phyloP scores from a whole-genome alignment of 2,113 vertebrate genomes.

The Mormyrus lacerda region DNA sequence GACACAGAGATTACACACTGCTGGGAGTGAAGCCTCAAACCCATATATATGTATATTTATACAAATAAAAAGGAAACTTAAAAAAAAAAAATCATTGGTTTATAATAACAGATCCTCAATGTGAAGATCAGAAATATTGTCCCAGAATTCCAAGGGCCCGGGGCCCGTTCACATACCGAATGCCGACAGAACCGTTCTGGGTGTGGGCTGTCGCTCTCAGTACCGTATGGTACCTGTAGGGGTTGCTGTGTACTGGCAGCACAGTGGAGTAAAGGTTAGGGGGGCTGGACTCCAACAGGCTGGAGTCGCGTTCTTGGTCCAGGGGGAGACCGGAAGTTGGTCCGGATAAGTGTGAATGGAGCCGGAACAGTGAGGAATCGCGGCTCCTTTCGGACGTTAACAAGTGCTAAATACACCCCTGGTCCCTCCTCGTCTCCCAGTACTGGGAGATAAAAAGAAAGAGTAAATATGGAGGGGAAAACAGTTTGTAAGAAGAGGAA shows the following conservation, averaged over 20 bases:
- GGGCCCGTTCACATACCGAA: neutral
- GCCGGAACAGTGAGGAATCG: neutral
- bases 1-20: constrained; percentile 19
- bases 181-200: neutral
- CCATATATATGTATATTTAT: constrained; percentile 22
- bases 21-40: constrained; percentile 16
- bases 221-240: neutral
- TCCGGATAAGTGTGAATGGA: neutral
- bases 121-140: constrained; percentile 14
- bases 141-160: constrained; percentile 8
- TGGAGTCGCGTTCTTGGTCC: neutral
- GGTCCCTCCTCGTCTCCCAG: neutral
- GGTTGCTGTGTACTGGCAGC: neutral
- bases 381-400: neutral
- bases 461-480: neutral
- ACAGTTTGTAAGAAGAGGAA: neutral
- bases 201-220: neutral
- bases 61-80: constrained; percentile 18
- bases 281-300: neutral
- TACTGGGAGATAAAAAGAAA: neutral
- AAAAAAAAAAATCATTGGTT: constrained; percentile 12
- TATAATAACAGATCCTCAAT: constrained; percentile 13
- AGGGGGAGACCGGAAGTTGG: neutral
- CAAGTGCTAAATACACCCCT: neutral
- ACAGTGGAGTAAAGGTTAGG: neutral